These are phyloP conservation scores for Dascillus cervinus DNA, from an alignment of 2,888 invertebrate genomes.

Conservation along the genomic window DNA sequence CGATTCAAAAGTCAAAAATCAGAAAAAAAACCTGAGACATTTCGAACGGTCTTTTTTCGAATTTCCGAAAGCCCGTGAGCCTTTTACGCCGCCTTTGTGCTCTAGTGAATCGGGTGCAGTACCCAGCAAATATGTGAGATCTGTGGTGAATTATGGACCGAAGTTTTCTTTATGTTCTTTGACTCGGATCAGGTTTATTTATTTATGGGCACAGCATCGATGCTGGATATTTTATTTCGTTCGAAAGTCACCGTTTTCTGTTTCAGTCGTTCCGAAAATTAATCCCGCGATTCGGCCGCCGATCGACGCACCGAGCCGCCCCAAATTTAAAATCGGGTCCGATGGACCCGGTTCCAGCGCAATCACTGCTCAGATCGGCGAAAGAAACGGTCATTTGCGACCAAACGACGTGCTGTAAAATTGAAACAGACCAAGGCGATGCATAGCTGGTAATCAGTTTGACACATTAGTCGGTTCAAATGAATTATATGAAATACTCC, in stretches of 20 bases:
- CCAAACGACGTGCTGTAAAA: not conserved
- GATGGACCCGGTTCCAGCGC: too few species aligned
- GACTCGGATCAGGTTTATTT: conserved; percentile 29
- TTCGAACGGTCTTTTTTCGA: too few species aligned
- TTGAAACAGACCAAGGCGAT: conserved; percentile 8
- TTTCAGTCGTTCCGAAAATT: conserved; percentile 12
- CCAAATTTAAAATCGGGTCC: too few species aligned
- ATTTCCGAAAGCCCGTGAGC: too few species aligned
- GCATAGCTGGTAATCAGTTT: conserved; percentile 17
- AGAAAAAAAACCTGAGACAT: too few species aligned
- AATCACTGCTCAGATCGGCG: too few species aligned
- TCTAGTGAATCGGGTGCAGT: not conserved
- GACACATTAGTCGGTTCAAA: conserved; percentile 16
- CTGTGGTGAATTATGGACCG: conserved; percentile 30
- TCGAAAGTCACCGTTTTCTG: conserved; percentile 15
- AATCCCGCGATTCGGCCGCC: conserved; percentile 3
- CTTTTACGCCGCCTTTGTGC: too few species aligned
- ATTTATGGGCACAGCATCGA: conserved; percentile 26
- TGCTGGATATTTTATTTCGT: conserved; percentile 20
- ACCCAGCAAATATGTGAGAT: conserved; percentile 20
- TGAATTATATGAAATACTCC: conserved; percentile 12
- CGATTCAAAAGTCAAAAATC: too few species aligned
- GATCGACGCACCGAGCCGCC: conserved; percentile 3
- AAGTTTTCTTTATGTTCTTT: conserved; percentile 31
- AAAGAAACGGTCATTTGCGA: too few species aligned